Evolutionary conservation across 2,113 vertebrate species (phyloP).

Genomic region (Xenopus borealis): DNA sequence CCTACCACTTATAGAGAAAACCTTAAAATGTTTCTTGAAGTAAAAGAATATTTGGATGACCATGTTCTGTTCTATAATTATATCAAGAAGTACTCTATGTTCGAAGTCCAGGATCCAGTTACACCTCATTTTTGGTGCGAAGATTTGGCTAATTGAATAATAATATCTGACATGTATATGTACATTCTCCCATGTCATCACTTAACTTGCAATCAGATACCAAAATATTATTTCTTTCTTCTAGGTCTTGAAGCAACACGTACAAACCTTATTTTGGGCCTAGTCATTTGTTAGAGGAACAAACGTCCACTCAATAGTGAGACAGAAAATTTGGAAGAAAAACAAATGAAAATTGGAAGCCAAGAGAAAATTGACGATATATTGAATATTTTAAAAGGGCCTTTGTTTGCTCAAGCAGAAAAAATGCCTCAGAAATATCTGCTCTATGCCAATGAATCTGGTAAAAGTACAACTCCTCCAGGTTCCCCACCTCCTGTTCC

Average conservation of each 20-base stretch:
- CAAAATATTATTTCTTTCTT: constrained; percentile 53
- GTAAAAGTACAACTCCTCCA: constrained; percentile 65
- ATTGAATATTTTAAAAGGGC: constrained; percentile 59
- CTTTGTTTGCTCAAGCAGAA: constrained; percentile 62
- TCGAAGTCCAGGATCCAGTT: too few relatives aligned
- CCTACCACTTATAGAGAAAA: too few relatives aligned
- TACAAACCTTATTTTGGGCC: constrained; percentile 89
- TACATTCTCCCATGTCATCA: too few relatives aligned
- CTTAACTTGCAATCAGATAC: too few relatives aligned
- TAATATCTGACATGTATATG: too few relatives aligned
- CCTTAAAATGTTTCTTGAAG: too few relatives aligned
- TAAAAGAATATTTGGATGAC: too few relatives aligned
- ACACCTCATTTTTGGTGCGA: too few relatives aligned
- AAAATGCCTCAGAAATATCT: constrained; percentile 60
- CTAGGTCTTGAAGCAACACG: constrained; percentile 86
- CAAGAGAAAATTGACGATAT: constrained; percentile 70
- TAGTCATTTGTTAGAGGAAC: constrained; percentile 85
- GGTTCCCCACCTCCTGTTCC: constrained; percentile 70
- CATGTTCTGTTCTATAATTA: too few relatives aligned
- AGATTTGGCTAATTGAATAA: too few relatives aligned
- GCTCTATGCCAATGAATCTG: constrained; percentile 64
- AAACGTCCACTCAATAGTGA: constrained; percentile 74
- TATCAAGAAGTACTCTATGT: too few relatives aligned
- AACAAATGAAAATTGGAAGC: constrained; percentile 64
- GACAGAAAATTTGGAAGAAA: constrained; percentile 72